A percentile compares a stretch with the other conserved stretches of the same genome.
Evolutionary conservation across 1,140 invertebrate species (phyloP).

Genomic region (Anastrepha obliqua): DNA sequence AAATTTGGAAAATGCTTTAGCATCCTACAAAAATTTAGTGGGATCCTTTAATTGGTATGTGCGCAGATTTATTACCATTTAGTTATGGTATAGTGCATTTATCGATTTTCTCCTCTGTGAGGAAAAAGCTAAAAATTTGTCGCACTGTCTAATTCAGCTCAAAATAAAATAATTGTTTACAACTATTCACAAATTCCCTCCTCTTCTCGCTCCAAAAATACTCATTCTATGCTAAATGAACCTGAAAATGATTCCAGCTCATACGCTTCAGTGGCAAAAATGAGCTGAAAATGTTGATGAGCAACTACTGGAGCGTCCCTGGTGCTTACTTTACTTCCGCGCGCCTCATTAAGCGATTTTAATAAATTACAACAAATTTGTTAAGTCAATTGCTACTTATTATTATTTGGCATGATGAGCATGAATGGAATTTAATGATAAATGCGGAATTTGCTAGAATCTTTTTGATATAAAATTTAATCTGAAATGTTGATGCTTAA

Average conservation of each 20-base stretch:
- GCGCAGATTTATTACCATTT: too few species aligned
- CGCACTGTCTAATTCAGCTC: too few species aligned
- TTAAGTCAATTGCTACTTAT: constrained; percentile 39
- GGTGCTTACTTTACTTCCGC: neutral
- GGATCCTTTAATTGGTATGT: too few species aligned
- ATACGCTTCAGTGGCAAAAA: neutral
- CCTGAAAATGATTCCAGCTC: neutral
- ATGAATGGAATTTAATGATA: neutral
- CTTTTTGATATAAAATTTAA: neutral
- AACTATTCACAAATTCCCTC: neutral
- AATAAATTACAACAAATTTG: constrained; percentile 43
- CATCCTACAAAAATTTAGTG: too few species aligned
- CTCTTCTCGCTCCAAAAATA: neutral
- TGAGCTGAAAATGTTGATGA: neutral
- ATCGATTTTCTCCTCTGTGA: too few species aligned
- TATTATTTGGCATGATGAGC: neutral
- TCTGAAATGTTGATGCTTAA: neutral
- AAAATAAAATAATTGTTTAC: neutral
- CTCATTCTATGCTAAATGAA: constrained; percentile 5
- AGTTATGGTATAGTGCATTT: too few species aligned
- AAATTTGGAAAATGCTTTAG: too few species aligned
- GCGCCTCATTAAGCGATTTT: constrained; percentile 49
- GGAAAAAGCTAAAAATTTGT: too few species aligned
- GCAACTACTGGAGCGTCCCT: neutral
- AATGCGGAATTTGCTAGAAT: neutral